Conservation (phyloP, 2,113 vertebrate genomes). For the Stercorarius parasiticus region DNA sequence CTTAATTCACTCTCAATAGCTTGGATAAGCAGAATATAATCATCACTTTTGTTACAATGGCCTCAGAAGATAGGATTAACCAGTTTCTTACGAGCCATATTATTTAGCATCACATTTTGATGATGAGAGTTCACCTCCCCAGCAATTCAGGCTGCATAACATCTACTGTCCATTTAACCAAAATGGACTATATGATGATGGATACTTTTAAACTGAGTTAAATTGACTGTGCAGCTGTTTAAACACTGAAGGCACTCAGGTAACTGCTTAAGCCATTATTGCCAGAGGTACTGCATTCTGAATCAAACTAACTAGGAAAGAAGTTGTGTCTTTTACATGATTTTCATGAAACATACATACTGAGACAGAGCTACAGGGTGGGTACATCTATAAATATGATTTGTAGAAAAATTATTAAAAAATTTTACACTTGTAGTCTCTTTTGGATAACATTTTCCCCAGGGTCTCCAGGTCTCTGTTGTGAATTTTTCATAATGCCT, state of each 20-base stretch:
- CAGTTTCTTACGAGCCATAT: neutral
- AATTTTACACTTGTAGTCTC: neutral
- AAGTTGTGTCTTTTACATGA: neutral
- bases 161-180: neutral
- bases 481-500: neutral
- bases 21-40: neutral
- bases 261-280: neutral
- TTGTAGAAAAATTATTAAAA: neutral
- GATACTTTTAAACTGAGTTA: neutral
- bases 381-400: neutral
- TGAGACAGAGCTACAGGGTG: neutral
- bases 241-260: constrained; percentile 10
- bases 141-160: neutral
- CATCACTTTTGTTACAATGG: neutral
- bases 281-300: neutral
- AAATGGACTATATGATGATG: neutral
- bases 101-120: neutral
- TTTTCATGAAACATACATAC: neutral
- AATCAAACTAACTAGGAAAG: neutral
- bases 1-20: neutral
- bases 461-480: neutral
- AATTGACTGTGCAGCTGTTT: constrained; percentile 17
- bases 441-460: neutral
- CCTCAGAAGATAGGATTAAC: neutral
- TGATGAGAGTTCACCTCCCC: neutral